These are phyloP conservation scores for Peromyscus leucopus DNA, from an alignment of 2,113 vertebrate species.

Conservation along the genomic window DNA sequence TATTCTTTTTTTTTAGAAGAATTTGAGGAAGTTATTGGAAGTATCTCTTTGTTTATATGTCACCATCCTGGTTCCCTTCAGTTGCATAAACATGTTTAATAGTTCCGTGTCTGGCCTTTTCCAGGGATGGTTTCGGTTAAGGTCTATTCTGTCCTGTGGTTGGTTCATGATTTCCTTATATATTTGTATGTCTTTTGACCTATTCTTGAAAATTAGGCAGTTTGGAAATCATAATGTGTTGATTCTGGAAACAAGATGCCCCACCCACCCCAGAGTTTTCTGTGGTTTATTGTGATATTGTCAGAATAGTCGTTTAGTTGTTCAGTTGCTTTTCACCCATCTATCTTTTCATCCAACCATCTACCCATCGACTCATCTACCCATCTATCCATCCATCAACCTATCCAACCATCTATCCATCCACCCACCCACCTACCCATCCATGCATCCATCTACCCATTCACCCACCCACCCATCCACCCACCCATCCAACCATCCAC, in stretches of 20 bases:
- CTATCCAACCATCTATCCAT: neutral
- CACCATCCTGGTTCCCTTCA: neutral
- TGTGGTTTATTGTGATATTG: neutral
- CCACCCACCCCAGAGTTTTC: neutral
- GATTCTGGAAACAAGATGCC: neutral
- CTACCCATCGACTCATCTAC: fast-evolving
- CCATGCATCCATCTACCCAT: neutral
- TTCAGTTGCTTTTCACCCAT: neutral
- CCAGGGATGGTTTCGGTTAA: neutral
- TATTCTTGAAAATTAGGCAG: neutral
- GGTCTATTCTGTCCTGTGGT: neutral
- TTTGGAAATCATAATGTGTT: neutral
- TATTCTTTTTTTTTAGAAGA: neutral
- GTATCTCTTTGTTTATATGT: neutral
- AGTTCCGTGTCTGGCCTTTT: neutral
- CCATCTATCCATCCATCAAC: too few species aligned
- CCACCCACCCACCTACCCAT: neutral
- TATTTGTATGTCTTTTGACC: neutral
- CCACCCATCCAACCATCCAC: neutral
- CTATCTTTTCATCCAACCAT: too few species aligned
- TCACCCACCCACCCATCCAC: fast-evolving
- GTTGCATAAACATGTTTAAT: conserved; percentile 2
- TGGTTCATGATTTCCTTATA: neutral
- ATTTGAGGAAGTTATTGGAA: neutral
- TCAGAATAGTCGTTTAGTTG: neutral